Evolutionary conservation across 2,113 vertebrate genomes (phyloP), one percentile per base, ranked within the genome.

Genomic region (Myrmecophaga tridactyla): DNA sequence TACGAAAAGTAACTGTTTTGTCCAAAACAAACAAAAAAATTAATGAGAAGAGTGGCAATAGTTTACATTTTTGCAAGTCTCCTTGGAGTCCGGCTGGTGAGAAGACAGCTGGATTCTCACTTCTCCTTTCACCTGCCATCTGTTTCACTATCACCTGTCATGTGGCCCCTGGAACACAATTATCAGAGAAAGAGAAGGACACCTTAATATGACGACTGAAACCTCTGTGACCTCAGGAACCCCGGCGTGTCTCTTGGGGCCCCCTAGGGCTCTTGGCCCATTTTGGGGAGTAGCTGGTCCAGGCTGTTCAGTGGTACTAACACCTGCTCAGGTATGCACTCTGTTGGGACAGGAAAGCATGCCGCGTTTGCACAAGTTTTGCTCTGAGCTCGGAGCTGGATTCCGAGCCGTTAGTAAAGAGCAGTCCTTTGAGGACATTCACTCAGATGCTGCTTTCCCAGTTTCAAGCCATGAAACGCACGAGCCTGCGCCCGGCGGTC

Each of bases 401-500:
- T 41, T 78, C 31, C 2, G 90, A 60, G 1, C 13, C 31, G 36
- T 17, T 39, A 62, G 62, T 7, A 27, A 73, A 48, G 56, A 8
- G 7, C 2, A 6, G 20, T 27, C 34, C 72, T 58, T 41, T 1
- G 13, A 67, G 58, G 39, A 12, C n/a, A 46, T 10, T 4, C 9
- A 0, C 0, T 1, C 7, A 21, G n/a, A 53, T 7, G n/a, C 80
- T 23, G 41, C 56, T 29, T 10, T 21, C 15, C 25, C 0, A 1
- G 20, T 6, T 7, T 31, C 67, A 36, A 67, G 25, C 9, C 6
- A 0, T 29, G 27, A 88, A 65, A 29, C 18, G 9, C 1, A 48
- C 53, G 43, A 60, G 34, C 56, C 15, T 7, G 60, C 69, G 43
- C 62, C 39, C 34, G 9, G 8, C 2, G 14, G 51, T 34, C 12